phyloP scores from a whole-genome alignment of 1,140 invertebrate genomes.

The Zaprionus inermis region DNA sequence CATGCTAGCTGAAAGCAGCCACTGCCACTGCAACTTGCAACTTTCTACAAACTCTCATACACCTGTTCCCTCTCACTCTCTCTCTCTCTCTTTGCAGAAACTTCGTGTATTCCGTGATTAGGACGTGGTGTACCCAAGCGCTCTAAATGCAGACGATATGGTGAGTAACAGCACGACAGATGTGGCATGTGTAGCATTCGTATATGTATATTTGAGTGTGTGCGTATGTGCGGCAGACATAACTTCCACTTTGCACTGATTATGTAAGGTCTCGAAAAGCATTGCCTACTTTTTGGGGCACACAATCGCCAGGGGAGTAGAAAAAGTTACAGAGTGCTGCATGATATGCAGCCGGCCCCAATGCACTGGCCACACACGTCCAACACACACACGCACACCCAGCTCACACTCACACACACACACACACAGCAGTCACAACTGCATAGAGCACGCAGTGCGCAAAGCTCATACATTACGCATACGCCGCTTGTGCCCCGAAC shows the following conservation, averaged over 20 bases:
- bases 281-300: constrained; percentile 34
- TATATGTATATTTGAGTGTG: neutral
- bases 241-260: neutral
- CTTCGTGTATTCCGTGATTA: constrained; percentile 77
- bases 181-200: neutral
- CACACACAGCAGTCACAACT: neutral
- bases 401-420: neutral
- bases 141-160: constrained; percentile 84
- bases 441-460: constrained; percentile 16
- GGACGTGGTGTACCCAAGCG: constrained; percentile 84
- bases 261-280: constrained; percentile 19
- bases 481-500: constrained; percentile 63
- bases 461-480: constrained; percentile 63
- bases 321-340: constrained; percentile 15
- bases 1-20: constrained; percentile 33
- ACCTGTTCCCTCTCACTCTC: constrained; percentile 9
- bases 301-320: constrained; percentile 6
- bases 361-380: neutral
- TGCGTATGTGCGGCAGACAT: neutral
- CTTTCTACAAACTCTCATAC: constrained; percentile 7
- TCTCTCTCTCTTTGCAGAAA: constrained; percentile 63
- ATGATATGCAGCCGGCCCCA: constrained; percentile 4
- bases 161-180: constrained; percentile 53
- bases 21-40: constrained; percentile 1
- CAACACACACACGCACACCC: neutral